Percentiles rank a stretch among this genome's conserved stretches.
Conservation (phyloP, 2,797 vertebrate genomes). For the Myotis daubentonii region DNA sequence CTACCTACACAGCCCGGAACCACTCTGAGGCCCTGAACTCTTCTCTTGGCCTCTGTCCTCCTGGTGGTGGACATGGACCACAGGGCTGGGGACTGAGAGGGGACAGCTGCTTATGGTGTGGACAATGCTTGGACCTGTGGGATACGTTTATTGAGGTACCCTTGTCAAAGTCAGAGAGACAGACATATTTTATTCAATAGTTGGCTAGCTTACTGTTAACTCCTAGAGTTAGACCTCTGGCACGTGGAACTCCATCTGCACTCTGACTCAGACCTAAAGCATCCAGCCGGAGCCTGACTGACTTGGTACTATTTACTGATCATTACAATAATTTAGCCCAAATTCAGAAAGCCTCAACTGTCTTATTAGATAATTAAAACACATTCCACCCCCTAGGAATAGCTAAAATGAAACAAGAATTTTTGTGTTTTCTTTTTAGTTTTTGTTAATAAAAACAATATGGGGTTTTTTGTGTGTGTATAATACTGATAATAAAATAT, state of each 20-base stretch:
- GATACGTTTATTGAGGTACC: not conserved
- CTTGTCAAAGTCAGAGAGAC: not conserved
- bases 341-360: not conserved
- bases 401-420: not conserved
- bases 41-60: not conserved
- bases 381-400: not conserved
- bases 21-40: fast-evolving
- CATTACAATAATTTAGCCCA: not conserved
- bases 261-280: not conserved
- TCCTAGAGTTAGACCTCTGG: not conserved
- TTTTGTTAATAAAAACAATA: conserved; percentile 1
- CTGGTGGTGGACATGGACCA: fast-evolving
- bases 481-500: not conserved
- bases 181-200: not conserved
- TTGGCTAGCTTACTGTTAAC: conserved; percentile 23
- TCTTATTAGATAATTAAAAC: not conserved
- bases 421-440: not conserved
- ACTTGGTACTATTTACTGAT: conserved; percentile 27
- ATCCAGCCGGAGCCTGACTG: not conserved
- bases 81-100: no score
- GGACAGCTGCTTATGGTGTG: fast-evolving
- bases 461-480: no score
- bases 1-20: not conserved
- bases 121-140: not conserved
- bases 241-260: not conserved